Evolutionary conservation across 2,797 vertebrate species (phyloP).

Genomic region (Chromobotia macracanthus): DNA sequence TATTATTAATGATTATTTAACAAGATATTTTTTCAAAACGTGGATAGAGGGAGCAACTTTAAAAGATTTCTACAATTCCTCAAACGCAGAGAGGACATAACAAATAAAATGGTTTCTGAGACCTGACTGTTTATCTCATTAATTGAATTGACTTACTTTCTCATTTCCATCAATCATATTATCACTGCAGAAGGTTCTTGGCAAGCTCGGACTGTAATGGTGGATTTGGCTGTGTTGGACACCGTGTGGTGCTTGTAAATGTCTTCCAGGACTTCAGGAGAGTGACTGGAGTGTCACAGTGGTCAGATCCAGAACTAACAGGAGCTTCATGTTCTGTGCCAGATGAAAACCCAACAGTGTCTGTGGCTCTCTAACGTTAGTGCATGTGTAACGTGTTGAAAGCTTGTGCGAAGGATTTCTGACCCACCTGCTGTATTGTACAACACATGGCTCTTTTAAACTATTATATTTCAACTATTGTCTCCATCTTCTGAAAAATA

Average conservation of each 20-base stretch:
- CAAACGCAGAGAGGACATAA: too few relatives aligned
- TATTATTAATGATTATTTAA: too few relatives aligned
- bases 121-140: constrained; percentile 3
- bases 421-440: too few relatives aligned
- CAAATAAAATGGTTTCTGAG: too few relatives aligned
- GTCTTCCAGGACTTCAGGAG: constrained; percentile 70
- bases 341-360: constrained; percentile 34
- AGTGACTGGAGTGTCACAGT: constrained; percentile 55
- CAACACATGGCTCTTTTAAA: too few relatives aligned
- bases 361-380: background rate
- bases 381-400: constrained; percentile 11
- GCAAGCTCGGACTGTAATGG: constrained; percentile 64
- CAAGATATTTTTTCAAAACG: too few relatives aligned
- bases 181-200: constrained; percentile 13
- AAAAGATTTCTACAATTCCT: too few relatives aligned
- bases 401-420: background rate
- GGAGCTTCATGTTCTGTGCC: constrained; percentile 32
- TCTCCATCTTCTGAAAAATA: too few relatives aligned
- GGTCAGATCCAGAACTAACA: constrained; percentile 33
- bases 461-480: too few relatives aligned
- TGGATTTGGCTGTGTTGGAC: constrained; percentile 73
- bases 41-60: too few relatives aligned
- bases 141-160: constrained; percentile 35
- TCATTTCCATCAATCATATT: background rate
- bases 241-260: constrained; percentile 66